Base-by-base conservation (phyloP, 1,140 invertebrate genomes). In the Drosophila neocordata region DNA sequence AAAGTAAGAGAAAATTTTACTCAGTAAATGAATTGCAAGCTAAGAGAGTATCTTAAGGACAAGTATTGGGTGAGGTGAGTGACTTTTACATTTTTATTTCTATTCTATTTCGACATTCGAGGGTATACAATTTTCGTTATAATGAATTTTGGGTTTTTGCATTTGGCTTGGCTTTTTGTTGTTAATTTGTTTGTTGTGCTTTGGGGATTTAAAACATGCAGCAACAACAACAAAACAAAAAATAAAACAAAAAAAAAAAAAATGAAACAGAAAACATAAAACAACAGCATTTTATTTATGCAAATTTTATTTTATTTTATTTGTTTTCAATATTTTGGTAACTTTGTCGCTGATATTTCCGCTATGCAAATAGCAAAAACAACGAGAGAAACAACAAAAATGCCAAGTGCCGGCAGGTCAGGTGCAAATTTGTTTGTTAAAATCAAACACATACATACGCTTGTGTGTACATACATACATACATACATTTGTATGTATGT, bases 241-340 rank as follows among this genome's bases (percentile, higher is more conserved):
- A 51, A 41, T 20, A 12, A 11, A 20, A 34, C 12, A 11, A 12
- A 8, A 51, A 13, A 53, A 38, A 51, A 20, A 38, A 18, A 51
- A 51, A 41, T 20, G 15, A 11, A 20, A 34, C 12, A 11, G 12
- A 51, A 35, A 51, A 73, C 35, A 65, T 65, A 44, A 69, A 83
- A 70, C 82, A 87, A 7, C 41, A 48, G 41, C 41, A 48, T 48
- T 87, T 85, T 85, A 85, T 85, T 85, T 85, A 85, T 85, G 82
- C 82, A 85, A 85, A 85, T 85, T 85, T 87, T 81, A 85, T 85
- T 85, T 85, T 85, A 85, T 85, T 85, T 85, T 85, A 85, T 85
- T 85, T 85, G 82, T 87, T 85, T 85, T 85, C 82, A 87, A 85
- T 85, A 85, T 85, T 85, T 85, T 85, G 82, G 82, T 85, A 85